Percentiles rank a stretch among this genome's conserved stretches.
phyloP scores from a whole-genome alignment of 2,113 vertebrate species.

The Polypterus bichir region DNA sequence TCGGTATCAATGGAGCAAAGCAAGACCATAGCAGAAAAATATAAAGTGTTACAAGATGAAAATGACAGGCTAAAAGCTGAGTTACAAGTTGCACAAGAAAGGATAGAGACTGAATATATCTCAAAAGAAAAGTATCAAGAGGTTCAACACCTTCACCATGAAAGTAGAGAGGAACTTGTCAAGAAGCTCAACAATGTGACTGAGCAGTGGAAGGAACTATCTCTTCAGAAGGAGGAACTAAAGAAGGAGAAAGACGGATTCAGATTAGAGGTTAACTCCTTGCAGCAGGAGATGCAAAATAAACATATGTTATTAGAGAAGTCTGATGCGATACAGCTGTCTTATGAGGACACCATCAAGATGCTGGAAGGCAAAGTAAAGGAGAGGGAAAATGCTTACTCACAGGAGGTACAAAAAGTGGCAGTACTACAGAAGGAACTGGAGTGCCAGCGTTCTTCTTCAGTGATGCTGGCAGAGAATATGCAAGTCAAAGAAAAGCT shows the following conservation, averaged over 20 bases:
- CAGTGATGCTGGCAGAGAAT: slow-evolving; percentile 44
- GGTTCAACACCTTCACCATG: slow-evolving; percentile 38
- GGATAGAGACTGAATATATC: slow-evolving; percentile 44
- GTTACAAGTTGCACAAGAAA: slow-evolving; percentile 45
- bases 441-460: slow-evolving; percentile 32
- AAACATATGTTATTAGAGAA: slow-evolving; percentile 43
- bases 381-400: slow-evolving; percentile 31
- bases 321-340: slow-evolving; percentile 50
- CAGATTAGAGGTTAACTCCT: slow-evolving; percentile 36
- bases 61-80: slow-evolving; percentile 48
- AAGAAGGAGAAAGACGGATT: slow-evolving; percentile 37
- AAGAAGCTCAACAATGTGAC: slow-evolving; percentile 45
- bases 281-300: slow-evolving; percentile 41
- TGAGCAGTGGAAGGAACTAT: slow-evolving; percentile 34
- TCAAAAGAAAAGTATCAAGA: slow-evolving; percentile 44
- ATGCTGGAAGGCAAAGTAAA: slow-evolving; percentile 51
- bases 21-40: slow-evolving; percentile 32
- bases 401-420: slow-evolving; percentile 38
- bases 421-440: slow-evolving; percentile 50
- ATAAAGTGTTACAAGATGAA: slow-evolving; percentile 38
- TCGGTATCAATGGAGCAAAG: slow-evolving; percentile 37
- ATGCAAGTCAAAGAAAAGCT: slow-evolving; percentile 39
- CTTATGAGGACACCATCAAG: slow-evolving; percentile 42
- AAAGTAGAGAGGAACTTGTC: slow-evolving; percentile 40
- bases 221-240: slow-evolving; percentile 36